A percentile compares a stretch with the other conserved stretches of the same genome.
Conservation (phyloP, 2,113 vertebrate species). For the Hippocampus barbouri region DNA sequence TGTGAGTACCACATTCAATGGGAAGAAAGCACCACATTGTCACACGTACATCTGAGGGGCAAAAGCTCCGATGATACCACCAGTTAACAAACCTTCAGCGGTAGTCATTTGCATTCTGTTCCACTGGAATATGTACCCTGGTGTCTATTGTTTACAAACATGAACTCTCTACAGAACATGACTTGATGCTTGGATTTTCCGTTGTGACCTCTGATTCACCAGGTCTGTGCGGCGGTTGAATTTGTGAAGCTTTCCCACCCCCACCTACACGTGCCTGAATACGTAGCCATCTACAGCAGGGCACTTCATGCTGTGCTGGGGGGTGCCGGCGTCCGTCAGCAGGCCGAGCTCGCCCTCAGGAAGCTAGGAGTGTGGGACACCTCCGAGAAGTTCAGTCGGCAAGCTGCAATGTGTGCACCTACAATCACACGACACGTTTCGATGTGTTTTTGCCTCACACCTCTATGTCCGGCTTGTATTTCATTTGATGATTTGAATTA, state of each 20-base stretch:
- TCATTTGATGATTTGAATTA: background rate
- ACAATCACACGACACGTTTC: background rate
- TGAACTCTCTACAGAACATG: too few relatives aligned
- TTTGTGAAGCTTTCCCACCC: slow-evolving; percentile 68
- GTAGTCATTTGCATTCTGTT: too few relatives aligned
- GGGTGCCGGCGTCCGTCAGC: slow-evolving; percentile 49
- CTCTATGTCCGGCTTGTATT: background rate
- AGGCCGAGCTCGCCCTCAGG: slow-evolving; percentile 54
- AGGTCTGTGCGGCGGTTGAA: slow-evolving; percentile 60
- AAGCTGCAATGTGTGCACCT: slow-evolving; percentile 44
- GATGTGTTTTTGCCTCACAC: background rate
- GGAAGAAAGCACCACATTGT: background rate
- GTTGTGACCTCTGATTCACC: background rate
- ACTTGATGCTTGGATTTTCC: background rate
- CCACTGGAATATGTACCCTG: background rate
- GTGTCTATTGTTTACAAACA: background rate
- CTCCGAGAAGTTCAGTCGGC: slow-evolving; percentile 52
- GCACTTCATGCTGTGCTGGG: slow-evolving; percentile 59
- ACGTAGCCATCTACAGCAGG: slow-evolving; percentile 51
- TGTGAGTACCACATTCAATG: slow-evolving; percentile 38
- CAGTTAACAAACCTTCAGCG: background rate
- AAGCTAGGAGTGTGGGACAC: slow-evolving; percentile 57
- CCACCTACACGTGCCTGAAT: slow-evolving; percentile 55
- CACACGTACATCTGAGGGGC: background rate
- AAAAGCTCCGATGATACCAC: background rate